Evolutionary conservation across 2,113 vertebrate species (phyloP).

Genomic region (Hippocampus comes): DNA sequence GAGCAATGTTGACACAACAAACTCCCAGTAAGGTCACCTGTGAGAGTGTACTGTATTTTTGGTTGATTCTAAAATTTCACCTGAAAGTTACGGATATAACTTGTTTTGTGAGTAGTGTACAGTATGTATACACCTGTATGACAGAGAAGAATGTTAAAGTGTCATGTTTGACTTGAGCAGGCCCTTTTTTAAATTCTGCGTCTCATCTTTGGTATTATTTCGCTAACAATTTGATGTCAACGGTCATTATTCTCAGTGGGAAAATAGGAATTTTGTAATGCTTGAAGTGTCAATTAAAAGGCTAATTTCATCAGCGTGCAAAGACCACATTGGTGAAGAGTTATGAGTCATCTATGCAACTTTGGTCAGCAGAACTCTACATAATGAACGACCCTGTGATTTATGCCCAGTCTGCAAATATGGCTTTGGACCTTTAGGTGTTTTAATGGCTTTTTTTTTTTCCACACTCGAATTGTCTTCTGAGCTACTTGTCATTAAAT

Average conservation of each 20-base stretch:
- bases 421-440: constrained; percentile 14
- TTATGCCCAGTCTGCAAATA: constrained; percentile 34
- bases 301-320: constrained; percentile 31
- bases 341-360: constrained; percentile 39
- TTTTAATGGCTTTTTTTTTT: constrained; percentile 12
- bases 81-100: background rate
- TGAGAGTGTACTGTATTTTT: background rate
- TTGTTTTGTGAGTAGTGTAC: background rate
- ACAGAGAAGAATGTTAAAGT: background rate
- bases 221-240: too few relatives aligned
- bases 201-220: too few relatives aligned
- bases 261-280: background rate
- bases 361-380: constrained; percentile 44
- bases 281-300: constrained; percentile 9
- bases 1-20: too few relatives aligned
- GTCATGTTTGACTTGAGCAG: background rate
- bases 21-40: too few relatives aligned
- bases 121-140: background rate
- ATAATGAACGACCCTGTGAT: constrained; percentile 35
- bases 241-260: background rate
- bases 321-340: constrained; percentile 15
- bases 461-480: constrained; percentile 3
- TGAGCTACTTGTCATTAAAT: constrained; percentile 24
- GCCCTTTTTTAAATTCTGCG: too few relatives aligned
- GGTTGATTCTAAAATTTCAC: background rate